Evolutionary conservation across 2,888 invertebrate species (phyloP).

Genomic region (Nephrotoma flavescens): DNA sequence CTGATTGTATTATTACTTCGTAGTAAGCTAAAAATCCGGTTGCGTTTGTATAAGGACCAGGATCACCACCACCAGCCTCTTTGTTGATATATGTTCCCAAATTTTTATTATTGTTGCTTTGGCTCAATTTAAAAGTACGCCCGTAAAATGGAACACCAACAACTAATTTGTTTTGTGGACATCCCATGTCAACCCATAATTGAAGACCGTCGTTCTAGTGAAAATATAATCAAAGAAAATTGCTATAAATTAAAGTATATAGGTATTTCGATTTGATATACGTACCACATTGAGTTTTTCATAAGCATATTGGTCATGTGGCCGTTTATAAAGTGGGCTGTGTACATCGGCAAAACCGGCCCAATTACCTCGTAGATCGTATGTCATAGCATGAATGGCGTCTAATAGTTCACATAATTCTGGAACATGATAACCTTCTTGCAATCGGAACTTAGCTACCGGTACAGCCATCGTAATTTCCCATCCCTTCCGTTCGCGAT

Average conservation of each 20-base stretch:
- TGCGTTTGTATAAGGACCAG: constrained; percentile 75
- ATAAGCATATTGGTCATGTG: constrained; percentile 79
- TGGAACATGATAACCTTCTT: constrained; percentile 83
- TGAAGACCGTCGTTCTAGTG: constrained; percentile 68
- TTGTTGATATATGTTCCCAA: constrained; percentile 80
- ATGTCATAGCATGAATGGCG: constrained; percentile 76
- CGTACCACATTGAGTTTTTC: constrained; percentile 79
- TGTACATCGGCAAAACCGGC: constrained; percentile 83
- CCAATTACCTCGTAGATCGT: constrained; percentile 79
- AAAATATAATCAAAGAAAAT: neutral
- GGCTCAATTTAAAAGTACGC: constrained; percentile 66
- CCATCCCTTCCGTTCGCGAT: constrained; percentile 59
- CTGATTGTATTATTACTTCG: constrained; percentile 30
- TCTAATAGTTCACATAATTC: constrained; percentile 72
- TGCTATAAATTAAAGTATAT: neutral
- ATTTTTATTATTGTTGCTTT: constrained; percentile 67
- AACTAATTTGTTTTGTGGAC: constrained; percentile 71
- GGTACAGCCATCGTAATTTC: constrained; percentile 85
- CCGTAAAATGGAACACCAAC: constrained; percentile 86
- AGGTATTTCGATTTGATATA: constrained; percentile 16
- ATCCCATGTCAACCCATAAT: constrained; percentile 81
- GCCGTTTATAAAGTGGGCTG: constrained; percentile 70
- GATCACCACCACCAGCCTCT: constrained; percentile 75
- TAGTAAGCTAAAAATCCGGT: constrained; percentile 79
- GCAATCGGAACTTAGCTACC: constrained; percentile 68